These are phyloP conservation scores for Cepaea hortensis DNA, from an alignment of 2,888 invertebrate genomes.

Conservation along the genomic window DNA sequence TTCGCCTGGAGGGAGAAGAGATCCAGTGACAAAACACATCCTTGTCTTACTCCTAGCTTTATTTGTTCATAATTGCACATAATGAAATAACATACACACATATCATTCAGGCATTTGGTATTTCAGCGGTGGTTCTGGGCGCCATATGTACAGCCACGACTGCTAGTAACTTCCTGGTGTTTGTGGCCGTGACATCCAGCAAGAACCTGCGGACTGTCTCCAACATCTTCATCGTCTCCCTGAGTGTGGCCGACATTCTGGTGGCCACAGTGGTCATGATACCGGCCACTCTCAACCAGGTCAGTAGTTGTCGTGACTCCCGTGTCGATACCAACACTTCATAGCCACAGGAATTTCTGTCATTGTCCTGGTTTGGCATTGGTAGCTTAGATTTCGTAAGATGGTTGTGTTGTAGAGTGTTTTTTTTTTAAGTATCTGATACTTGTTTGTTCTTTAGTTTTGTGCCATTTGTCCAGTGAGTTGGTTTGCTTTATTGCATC, in stretches of 20 bases:
- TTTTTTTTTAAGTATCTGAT: no score
- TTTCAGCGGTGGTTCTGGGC: constrained; percentile 23
- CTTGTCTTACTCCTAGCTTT: no score
- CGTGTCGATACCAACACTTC: background rate
- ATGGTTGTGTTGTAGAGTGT: no score
- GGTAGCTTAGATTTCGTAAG: no score
- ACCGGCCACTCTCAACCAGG: constrained; percentile 64
- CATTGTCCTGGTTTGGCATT: no score
- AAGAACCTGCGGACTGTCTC: constrained; percentile 64
- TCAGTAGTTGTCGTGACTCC: constrained; percentile 44
- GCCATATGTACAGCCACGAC: constrained; percentile 54
- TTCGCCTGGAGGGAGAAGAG: no score
- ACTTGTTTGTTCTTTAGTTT: no score
- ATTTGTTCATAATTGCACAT: no score
- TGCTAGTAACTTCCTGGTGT: constrained; percentile 62
- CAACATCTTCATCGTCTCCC: constrained; percentile 67
- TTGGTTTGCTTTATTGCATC: no score
- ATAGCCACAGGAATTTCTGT: background rate
- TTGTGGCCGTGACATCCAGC: constrained; percentile 60
- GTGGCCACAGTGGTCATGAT: constrained; percentile 70
- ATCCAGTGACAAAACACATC: no score
- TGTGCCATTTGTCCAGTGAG: no score
- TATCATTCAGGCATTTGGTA: background rate
- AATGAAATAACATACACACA: background rate
- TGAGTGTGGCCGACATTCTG: constrained; percentile 66